phyloP scores from a whole-genome alignment of 2,888 invertebrate genomes.

The Limnephilus rhombicus region DNA sequence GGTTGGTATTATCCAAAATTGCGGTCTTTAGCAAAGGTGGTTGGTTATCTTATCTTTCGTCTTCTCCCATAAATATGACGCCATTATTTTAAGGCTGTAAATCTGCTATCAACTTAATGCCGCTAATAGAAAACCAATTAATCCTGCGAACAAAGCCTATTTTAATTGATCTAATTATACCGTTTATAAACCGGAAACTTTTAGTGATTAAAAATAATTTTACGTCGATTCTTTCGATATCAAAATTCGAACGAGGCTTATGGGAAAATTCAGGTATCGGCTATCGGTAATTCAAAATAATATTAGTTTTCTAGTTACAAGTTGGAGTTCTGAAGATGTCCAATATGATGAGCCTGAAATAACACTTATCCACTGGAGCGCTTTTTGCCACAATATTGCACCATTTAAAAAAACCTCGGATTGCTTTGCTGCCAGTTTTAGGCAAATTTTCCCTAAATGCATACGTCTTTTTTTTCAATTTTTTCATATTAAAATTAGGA shows the following conservation, averaged over 20 bases:
- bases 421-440: too few relatives aligned
- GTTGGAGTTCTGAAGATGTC: too few relatives aligned
- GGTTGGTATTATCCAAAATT: background rate
- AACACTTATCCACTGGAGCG: too few relatives aligned
- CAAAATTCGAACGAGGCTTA: background rate
- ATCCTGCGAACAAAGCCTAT: background rate
- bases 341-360: too few relatives aligned
- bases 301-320: too few relatives aligned
- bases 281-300: too few relatives aligned
- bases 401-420: too few relatives aligned
- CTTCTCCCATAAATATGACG: background rate
- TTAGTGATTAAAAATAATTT: background rate
- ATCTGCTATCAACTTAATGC: background rate
- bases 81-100: background rate
- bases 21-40: background rate
- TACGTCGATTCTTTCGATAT: background rate
- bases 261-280: too few relatives aligned
- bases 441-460: too few relatives aligned
- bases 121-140: background rate
- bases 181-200: background rate
- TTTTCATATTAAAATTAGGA: too few relatives aligned
- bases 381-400: too few relatives aligned
- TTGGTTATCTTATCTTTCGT: background rate
- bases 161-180: background rate
- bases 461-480: too few relatives aligned